Percentiles rank a stretch among this genome's conserved stretches.
Conservation (phyloP, 2,888 invertebrate genomes). For the Pammene aurita region DNA sequence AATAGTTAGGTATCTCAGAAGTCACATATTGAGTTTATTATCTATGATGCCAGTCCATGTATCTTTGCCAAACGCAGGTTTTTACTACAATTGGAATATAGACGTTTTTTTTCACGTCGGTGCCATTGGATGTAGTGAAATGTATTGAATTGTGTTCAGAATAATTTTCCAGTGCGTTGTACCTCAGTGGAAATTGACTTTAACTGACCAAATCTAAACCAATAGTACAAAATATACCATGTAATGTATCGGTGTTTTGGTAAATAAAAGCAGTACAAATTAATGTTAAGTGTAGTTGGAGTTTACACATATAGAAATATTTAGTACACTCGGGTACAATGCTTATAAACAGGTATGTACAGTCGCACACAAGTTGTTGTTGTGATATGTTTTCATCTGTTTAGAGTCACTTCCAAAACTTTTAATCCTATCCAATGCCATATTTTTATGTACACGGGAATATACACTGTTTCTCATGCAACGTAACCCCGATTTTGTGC, state of each 20-base stretch:
- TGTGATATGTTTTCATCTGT: slow-evolving; percentile 31
- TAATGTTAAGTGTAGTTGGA: slow-evolving; percentile 74
- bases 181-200: slow-evolving; percentile 61
- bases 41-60: slow-evolving; percentile 9
- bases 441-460: not conserved
- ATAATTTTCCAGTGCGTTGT: slow-evolving; percentile 71
- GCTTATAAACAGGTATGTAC: slow-evolving; percentile 64
- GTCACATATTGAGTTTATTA: not conserved
- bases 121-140: slow-evolving; percentile 74
- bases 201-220: slow-evolving; percentile 50
- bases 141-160: slow-evolving; percentile 73
- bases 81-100: slow-evolving; percentile 62
- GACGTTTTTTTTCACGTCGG: slow-evolving; percentile 53
- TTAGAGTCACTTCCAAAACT: slow-evolving; percentile 15
- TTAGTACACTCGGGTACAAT: slow-evolving; percentile 72
- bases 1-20: not conserved
- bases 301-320: slow-evolving; percentile 49
- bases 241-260: slow-evolving; percentile 71
- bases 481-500: slow-evolving; percentile 12
- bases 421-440: not conserved
- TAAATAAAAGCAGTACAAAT: slow-evolving; percentile 78
- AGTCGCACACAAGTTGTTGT: slow-evolving; percentile 66
- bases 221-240: slow-evolving; percentile 76
- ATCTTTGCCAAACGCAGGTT: slow-evolving; percentile 54
- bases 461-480: not conserved